phyloP scores from a whole-genome alignment of 35 echinoderm and acorn worm genomes.

The Heliocidaris erythrogramma region DNA sequence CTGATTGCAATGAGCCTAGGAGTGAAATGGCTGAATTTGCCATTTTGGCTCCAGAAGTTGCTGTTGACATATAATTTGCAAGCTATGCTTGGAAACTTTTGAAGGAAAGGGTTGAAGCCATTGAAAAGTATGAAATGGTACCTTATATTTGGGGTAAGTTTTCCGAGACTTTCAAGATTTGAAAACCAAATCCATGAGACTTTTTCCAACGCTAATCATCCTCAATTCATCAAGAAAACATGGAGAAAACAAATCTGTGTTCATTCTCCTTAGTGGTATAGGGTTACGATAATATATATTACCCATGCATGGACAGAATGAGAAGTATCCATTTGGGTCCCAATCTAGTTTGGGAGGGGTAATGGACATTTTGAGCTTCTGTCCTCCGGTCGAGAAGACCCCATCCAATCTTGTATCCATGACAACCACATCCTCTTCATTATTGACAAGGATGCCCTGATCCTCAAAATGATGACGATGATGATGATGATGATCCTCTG shows the following conservation, averaged over 20 bases:
- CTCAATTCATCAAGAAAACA: too few relatives aligned
- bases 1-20: too few relatives aligned
- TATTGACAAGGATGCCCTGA: background rate
- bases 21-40: too few relatives aligned
- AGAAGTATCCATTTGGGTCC: conserved; percentile 71
- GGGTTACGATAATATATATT: background rate
- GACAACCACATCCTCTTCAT: background rate
- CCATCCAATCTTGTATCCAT: conserved; percentile 4
- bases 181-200: too few relatives aligned
- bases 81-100: too few relatives aligned
- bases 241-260: background rate
- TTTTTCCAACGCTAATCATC: too few relatives aligned
- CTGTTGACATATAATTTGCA: too few relatives aligned
- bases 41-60: too few relatives aligned
- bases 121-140: too few relatives aligned
- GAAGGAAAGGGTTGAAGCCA: too few relatives aligned
- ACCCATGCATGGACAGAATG: conserved; percentile 97
- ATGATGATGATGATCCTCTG: background rate
- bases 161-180: too few relatives aligned
- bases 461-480: background rate
- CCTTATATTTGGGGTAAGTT: too few relatives aligned
- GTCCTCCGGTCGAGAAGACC: background rate
- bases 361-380: background rate
- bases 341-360: conserved; percentile 32
- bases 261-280: background rate